phyloP scores from a whole-genome alignment of 2,888 invertebrate species.

The Flexamia atlantica region DNA sequence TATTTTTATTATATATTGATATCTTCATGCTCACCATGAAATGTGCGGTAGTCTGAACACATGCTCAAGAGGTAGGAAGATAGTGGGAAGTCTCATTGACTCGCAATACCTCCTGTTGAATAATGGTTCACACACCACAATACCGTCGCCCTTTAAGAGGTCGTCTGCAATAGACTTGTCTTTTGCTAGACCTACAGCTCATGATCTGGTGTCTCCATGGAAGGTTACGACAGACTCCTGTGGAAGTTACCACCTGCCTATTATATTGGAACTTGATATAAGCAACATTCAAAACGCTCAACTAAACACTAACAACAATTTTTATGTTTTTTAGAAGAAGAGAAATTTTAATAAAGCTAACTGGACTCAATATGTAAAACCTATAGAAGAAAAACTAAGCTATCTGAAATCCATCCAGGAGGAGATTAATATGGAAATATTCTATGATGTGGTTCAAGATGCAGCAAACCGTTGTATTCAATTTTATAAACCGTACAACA shows the following conservation, averaged over 20 bases:
- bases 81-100: background rate
- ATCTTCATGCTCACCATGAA: background rate
- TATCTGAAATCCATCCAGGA: background rate
- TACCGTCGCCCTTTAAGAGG: background rate
- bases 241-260: background rate
- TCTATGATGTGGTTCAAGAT: background rate
- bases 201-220: background rate
- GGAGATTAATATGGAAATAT: background rate
- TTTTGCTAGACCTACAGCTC: background rate
- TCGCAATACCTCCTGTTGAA: background rate
- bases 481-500: background rate
- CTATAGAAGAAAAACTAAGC: background rate
- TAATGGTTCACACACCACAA: background rate
- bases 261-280: background rate
- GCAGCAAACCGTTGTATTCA: background rate
- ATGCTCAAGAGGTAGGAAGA: background rate
- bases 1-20: background rate
- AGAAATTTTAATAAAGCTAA: background rate
- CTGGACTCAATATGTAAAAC: background rate
- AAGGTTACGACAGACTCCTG: background rate
- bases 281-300: background rate
- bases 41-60: background rate
- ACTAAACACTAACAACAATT: background rate
- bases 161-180: background rate
- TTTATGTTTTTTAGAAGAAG: background rate